phyloP scores from a whole-genome alignment of 1,140 invertebrate genomes.

The Zaprionus tsacasi region DNA sequence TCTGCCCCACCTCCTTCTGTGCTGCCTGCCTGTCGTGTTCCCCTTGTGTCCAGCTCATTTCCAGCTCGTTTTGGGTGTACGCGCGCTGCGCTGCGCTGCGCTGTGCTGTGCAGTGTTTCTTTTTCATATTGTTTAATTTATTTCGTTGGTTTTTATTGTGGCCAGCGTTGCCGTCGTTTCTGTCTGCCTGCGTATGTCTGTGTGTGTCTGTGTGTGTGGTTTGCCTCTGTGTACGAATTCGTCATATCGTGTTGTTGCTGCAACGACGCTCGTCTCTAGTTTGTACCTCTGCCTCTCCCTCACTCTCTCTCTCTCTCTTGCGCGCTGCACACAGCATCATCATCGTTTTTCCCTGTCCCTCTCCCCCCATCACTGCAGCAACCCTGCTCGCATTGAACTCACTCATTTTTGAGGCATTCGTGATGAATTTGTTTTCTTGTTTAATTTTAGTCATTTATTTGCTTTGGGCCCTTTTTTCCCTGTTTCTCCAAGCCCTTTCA shows the following conservation, averaged over 20 bases:
- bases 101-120: slow-evolving; percentile 65
- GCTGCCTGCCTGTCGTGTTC: slow-evolving; percentile 11
- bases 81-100: not conserved
- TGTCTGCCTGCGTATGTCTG: not conserved
- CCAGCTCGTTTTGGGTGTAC: slow-evolving; percentile 65
- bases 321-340: slow-evolving; percentile 39
- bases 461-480: slow-evolving; percentile 40
- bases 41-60: slow-evolving; percentile 37
- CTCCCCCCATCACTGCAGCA: slow-evolving; percentile 42
- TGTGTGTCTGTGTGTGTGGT: not conserved
- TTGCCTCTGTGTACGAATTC: slow-evolving; percentile 32
- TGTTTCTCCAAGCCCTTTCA: slow-evolving; percentile 22
- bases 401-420: slow-evolving; percentile 66
- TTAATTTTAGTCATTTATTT: slow-evolving; percentile 77
- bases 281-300: slow-evolving; percentile 31
- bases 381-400: slow-evolving; percentile 59
- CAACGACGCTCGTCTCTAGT: slow-evolving; percentile 11
- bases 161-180: slow-evolving; percentile 44
- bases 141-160: slow-evolving; percentile 81
- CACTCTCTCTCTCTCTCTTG: not conserved
- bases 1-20: not conserved
- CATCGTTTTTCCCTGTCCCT: slow-evolving; percentile 4
- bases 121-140: slow-evolving; percentile 82
- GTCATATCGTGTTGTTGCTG: slow-evolving; percentile 27
- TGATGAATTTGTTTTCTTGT: slow-evolving; percentile 78